phyloP scores from a whole-genome alignment of 2,888 invertebrate genomes.

The Oligia strigilis region DNA sequence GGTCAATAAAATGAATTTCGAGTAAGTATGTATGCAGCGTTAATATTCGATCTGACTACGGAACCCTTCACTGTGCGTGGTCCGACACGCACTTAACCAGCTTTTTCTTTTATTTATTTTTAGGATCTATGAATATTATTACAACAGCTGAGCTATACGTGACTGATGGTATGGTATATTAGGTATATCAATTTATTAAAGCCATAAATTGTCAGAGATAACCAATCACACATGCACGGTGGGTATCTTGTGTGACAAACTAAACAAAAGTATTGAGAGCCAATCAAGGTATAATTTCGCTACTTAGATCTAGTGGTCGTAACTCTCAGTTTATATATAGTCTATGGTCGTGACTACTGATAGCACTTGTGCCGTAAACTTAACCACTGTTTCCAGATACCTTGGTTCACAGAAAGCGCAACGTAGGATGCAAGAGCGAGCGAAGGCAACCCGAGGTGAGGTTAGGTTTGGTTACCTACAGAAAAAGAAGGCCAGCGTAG shows the following conservation, averaged over 20 bases:
- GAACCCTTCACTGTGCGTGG: background rate
- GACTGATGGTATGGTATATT: background rate
- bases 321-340: too few relatives aligned
- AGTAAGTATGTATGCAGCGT: too few relatives aligned
- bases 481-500: too few relatives aligned
- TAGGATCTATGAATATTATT: background rate
- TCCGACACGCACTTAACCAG: background rate
- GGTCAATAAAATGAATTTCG: too few relatives aligned
- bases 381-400: too few relatives aligned
- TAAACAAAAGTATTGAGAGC: background rate
- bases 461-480: too few relatives aligned
- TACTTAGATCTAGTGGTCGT: too few relatives aligned
- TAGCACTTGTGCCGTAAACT: too few relatives aligned
- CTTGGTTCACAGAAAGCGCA: too few relatives aligned
- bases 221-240: background rate
- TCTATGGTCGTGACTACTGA: too few relatives aligned
- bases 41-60: background rate
- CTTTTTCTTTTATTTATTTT: background rate
- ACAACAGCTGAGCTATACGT: background rate
- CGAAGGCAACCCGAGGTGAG: too few relatives aligned
- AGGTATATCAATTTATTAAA: conserved; percentile 7
- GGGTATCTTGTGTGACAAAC: background rate
- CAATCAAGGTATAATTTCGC: background rate
- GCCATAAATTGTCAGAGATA: conserved; percentile 16
- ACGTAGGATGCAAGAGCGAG: too few relatives aligned